A percentile compares a stretch with the other conserved stretches of the same genome.
These are phyloP conservation scores for Subanguina moxae DNA, from an alignment of 1,140 invertebrate species.

Conservation along the genomic window DNA sequence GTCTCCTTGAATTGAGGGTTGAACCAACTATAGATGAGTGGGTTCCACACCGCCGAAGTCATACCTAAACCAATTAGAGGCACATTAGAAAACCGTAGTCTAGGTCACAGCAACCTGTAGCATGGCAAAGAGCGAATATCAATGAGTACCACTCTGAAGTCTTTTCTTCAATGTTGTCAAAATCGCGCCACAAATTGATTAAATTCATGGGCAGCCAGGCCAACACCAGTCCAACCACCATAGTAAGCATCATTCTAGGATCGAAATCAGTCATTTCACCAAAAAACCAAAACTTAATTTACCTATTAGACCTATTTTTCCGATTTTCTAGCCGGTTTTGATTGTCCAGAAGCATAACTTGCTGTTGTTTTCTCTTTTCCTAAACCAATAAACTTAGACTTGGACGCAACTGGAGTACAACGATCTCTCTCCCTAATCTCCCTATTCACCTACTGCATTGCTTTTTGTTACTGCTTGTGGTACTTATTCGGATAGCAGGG, in stretches of 20 bases:
- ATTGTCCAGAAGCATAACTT: conserved; percentile 52
- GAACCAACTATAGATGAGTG: conserved; percentile 65
- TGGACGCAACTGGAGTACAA: too few relatives aligned
- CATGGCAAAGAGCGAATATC: conserved; percentile 60
- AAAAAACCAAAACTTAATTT: conserved; percentile 4
- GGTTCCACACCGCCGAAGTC: conserved; percentile 64
- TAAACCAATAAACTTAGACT: too few relatives aligned
- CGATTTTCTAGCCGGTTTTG: conserved; percentile 48
- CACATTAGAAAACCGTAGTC: neutral
- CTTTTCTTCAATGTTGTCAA: conserved; percentile 24
- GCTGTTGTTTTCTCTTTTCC: conserved; percentile 47
- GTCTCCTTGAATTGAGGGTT: conserved; percentile 50
- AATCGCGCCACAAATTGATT: conserved; percentile 61
- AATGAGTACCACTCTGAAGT: conserved; percentile 45
- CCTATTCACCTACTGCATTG: too few relatives aligned
- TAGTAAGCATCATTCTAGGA: conserved; percentile 47
- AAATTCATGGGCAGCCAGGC: conserved; percentile 64
- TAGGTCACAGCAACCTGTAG: conserved; percentile 28
- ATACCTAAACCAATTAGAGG: conserved; percentile 62
- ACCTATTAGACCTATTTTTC: conserved; percentile 48
- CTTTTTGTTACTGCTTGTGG: too few relatives aligned
- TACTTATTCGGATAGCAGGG: too few relatives aligned
- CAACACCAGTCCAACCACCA: conserved; percentile 57
- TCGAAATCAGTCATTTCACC: neutral
- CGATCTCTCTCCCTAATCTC: too few relatives aligned